These are phyloP conservation scores for Ictalurus punctatus DNA, from an alignment of 2,113 vertebrate species.

Conservation along the genomic window DNA sequence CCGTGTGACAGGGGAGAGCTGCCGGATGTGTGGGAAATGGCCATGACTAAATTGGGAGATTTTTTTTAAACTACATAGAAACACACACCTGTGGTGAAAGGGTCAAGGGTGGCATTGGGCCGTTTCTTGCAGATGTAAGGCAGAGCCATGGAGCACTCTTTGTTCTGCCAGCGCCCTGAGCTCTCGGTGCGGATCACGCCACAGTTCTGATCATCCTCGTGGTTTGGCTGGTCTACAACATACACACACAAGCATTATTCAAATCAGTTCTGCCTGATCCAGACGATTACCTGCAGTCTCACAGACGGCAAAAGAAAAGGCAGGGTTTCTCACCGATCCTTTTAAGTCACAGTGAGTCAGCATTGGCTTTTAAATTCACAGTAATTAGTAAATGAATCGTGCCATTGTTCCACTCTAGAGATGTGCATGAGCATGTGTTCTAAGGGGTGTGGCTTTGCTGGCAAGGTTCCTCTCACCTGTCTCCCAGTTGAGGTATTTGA, in stretches of 20 bases:
- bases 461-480: conserved; percentile 75
- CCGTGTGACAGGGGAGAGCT: background rate
- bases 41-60: background rate
- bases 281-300: background rate
- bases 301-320: background rate
- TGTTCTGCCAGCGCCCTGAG: conserved; percentile 90
- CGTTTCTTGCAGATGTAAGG: conserved; percentile 96
- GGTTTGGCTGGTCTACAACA: conserved; percentile 84
- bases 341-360: conserved; percentile 3
- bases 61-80: background rate
- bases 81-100: conserved; percentile 73
- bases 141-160: conserved; percentile 85
- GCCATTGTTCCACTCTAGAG: conserved; percentile 9
- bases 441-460: conserved; percentile 6
- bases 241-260: conserved; percentile 21
- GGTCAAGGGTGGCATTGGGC: conserved; percentile 80
- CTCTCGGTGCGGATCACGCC: conserved; percentile 91
- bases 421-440: background rate
- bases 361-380: background rate
- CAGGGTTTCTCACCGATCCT: background rate
- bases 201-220: conserved; percentile 89
- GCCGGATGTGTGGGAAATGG: background rate
- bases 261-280: background rate
- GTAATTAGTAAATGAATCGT: conserved; percentile 7
- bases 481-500: conserved; percentile 99